Base-by-base conservation (phyloP, 2,888 invertebrate genomes). In the Oligia latruncula region DNA sequence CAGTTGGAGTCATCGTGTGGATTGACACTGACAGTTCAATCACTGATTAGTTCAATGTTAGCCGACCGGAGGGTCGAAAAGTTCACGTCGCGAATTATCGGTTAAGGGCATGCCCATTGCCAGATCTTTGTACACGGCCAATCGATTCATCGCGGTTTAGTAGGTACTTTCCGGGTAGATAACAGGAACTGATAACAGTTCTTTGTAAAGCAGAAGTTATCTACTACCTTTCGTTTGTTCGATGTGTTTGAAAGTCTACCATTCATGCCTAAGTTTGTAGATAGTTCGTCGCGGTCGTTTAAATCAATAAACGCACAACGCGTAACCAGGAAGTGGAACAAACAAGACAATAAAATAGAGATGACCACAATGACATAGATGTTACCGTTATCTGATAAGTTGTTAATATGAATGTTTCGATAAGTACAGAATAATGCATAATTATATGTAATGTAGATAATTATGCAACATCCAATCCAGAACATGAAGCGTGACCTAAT, bases 41-140 rank as follows among this genome's bases (percentile, higher is more conserved):
- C 80, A 64, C 78, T 83, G 83, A 81, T 81, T 81, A 83, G 80
- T 81, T 81, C 92, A 92, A 91, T 92, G 91, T 88, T 89, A 89
- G 84, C 78, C 76, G 77, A 85, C 74, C 74, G 83, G 87, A 87
- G 89, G 90, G 91, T 90, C 91, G 85, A 89, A 89, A 90, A 87
- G 90, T 90, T 88, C 88, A 83, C 86, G 86, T 76, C 85, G 82
- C 83, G 85, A 85, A 84, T 79, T 85, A 81, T 81, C 82, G 85
- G 87, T 89, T 89, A 90, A 90, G 90, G 90, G 84, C 90, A 89
- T 74, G 83, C 71, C 80, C 84, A 86, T 85, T 87, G 85, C 86
- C 87, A 89, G 74, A 73, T 83, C 77, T 79, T 74, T 73, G 35
- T 64, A 72, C 87, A 74, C 52, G 75, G 80, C 67, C 66, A 66